Evolutionary conservation across 2,113 vertebrate species (phyloP).

Genomic region (Triplophysa dalaica): DNA sequence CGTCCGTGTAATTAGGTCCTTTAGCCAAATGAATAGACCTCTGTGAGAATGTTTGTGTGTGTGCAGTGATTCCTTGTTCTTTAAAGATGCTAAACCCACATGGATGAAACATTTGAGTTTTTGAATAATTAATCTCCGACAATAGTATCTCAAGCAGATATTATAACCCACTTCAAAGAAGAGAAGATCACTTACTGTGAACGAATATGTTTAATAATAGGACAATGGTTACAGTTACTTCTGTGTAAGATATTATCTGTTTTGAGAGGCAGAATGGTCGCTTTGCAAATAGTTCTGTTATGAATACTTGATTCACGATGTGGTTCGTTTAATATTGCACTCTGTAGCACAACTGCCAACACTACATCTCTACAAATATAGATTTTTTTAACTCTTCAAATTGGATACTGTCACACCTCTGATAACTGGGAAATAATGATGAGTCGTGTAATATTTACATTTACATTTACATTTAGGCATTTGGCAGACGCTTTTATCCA

Average conservation of each 20-base stretch:
- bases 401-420: background rate
- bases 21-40: slow-evolving; percentile 55
- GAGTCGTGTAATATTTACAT: no score
- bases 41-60: slow-evolving; percentile 32
- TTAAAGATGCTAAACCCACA: background rate
- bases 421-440: slow-evolving; percentile 3
- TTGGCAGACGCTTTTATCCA: no score
- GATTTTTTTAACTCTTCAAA: background rate
- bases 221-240: background rate
- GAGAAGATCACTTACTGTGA: background rate
- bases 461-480: no score
- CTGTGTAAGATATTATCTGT: background rate
- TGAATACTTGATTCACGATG: background rate
- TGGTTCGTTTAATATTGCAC: background rate
- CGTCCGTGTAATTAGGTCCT: slow-evolving; percentile 57
- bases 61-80: background rate
- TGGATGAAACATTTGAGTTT: slow-evolving; percentile 7
- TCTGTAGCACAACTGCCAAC: background rate
- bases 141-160: background rate
- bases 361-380: background rate
- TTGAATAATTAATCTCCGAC: background rate
- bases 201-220: background rate
- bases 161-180: background rate
- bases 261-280: background rate
- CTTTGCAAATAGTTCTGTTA: background rate